Evolutionary conservation across 1,140 invertebrate species (phyloP).

Genomic region (Neodiprion fabricii): DNA sequence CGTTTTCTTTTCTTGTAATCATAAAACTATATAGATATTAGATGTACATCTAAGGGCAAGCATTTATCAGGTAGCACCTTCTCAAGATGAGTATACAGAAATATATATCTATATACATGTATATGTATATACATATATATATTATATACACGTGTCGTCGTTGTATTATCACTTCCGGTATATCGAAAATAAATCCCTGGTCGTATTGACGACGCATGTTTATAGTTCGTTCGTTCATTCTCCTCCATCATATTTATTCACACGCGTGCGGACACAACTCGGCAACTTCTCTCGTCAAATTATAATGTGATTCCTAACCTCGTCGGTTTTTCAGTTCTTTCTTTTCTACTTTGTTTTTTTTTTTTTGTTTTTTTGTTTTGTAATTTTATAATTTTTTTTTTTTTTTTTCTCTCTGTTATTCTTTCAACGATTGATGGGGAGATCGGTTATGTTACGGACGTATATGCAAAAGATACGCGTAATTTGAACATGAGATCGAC

Average conservation of each 20-base stretch:
- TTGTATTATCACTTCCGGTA: no score
- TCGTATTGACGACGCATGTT: no score
- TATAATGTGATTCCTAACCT: no score
- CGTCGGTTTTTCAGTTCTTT: background rate
- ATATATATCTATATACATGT: no score
- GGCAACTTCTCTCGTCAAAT: no score
- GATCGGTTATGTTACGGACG: conserved; percentile 20
- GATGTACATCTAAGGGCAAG: conserved; percentile 30
- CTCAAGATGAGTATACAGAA: conserved; percentile 32
- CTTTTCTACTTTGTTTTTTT: background rate
- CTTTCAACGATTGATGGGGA: background rate
- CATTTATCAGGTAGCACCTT: conserved; percentile 38
- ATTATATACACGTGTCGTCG: no score
- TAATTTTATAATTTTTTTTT: background rate
- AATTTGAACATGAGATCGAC: no score
- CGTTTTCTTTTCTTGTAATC: background rate
- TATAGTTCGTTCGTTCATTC: background rate
- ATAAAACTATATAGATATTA: conserved; percentile 9
- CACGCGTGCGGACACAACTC: no score
- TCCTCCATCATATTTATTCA: background rate
- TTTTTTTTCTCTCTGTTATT: background rate
- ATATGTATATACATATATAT: no score
- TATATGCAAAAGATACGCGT: conserved; percentile 22
- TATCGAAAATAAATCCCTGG: no score
- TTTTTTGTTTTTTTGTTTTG: background rate